Conservation (phyloP, 2,113 vertebrate species). For the Stomatorhinus ivindoensis region DNA sequence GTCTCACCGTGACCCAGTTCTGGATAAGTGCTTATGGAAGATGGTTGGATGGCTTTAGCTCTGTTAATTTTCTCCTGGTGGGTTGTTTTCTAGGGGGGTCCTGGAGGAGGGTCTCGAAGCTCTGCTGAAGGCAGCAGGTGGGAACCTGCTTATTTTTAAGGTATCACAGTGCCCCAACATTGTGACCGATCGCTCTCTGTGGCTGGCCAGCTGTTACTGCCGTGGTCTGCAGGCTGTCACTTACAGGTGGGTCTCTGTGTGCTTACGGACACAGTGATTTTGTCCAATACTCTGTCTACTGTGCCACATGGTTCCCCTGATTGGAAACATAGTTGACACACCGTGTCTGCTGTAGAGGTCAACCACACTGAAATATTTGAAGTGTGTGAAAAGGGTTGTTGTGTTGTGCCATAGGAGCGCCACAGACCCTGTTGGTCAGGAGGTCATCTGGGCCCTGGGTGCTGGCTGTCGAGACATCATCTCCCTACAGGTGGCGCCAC, state of each 20-base stretch:
- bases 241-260: slow-evolving; percentile 67
- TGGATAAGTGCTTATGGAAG: background rate
- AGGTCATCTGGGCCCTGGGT: slow-evolving; percentile 89
- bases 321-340: background rate
- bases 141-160: slow-evolving; percentile 76
- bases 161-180: slow-evolving; percentile 83
- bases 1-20: background rate
- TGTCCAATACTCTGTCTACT: background rate
- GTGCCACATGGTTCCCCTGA: background rate
- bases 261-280: background rate
- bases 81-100: slow-evolving; percentile 61
- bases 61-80: background rate
- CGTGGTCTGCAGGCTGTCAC: slow-evolving; percentile 76
- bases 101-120: slow-evolving; percentile 81
- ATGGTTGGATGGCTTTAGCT: background rate
- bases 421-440: slow-evolving; percentile 76
- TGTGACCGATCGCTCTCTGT: slow-evolving; percentile 83
- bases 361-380: background rate
- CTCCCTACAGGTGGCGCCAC: slow-evolving; percentile 80
- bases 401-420: slow-evolving; percentile 63
- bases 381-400: background rate
- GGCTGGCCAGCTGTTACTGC: slow-evolving; percentile 92
- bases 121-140: slow-evolving; percentile 75
- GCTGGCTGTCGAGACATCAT: slow-evolving; percentile 87
- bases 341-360: background rate